A percentile compares a stretch with the other conserved stretches of the same genome.
These are phyloP conservation scores for Cyprinella venusta DNA, from an alignment of 2,797 vertebrate genomes.

Conservation along the genomic window DNA sequence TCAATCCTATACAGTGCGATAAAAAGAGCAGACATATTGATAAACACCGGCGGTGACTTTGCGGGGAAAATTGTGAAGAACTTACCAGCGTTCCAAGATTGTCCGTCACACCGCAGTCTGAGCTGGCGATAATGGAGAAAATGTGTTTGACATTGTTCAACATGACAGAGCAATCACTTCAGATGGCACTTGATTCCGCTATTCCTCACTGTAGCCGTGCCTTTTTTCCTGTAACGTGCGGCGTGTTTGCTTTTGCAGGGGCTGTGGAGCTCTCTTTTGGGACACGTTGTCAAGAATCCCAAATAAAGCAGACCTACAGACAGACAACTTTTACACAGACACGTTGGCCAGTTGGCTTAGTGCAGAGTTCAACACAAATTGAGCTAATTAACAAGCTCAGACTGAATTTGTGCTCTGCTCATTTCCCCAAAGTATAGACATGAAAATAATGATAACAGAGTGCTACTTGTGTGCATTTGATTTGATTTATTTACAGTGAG, in stretches of 20 bases:
- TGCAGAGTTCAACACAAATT: conserved; percentile 23
- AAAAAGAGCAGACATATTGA: conserved; percentile 68
- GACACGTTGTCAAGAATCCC: conserved; percentile 5
- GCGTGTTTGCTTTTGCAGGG: background rate
- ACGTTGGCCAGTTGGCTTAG: conserved; percentile 7
- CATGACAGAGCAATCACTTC: conserved; percentile 44
- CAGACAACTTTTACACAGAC: background rate
- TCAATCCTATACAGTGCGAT: conserved; percentile 75
- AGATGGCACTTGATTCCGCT: conserved; percentile 40
- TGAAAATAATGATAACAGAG: conserved; percentile 4
- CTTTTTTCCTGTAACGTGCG: background rate
- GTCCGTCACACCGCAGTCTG: conserved; percentile 46
- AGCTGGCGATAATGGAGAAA: conserved; percentile 45
- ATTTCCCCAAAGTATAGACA: conserved; percentile 8
- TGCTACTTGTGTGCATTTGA: background rate
- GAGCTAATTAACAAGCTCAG: conserved; percentile 16
- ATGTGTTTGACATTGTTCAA: conserved; percentile 48
- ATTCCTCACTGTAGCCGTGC: conserved; percentile 2
- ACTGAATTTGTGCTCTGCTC: background rate
- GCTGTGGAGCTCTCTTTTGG: background rate
- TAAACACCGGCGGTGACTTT: conserved; percentile 49
- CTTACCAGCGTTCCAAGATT: conserved; percentile 35
- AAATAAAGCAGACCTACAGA: conserved; percentile 6
- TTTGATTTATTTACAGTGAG: background rate
- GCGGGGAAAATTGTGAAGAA: conserved; percentile 44